Evolutionary conservation across 1,140 invertebrate genomes (phyloP), one percentile per base, ranked within the genome.

Genomic region (Drosophila malerkotliana): DNA sequence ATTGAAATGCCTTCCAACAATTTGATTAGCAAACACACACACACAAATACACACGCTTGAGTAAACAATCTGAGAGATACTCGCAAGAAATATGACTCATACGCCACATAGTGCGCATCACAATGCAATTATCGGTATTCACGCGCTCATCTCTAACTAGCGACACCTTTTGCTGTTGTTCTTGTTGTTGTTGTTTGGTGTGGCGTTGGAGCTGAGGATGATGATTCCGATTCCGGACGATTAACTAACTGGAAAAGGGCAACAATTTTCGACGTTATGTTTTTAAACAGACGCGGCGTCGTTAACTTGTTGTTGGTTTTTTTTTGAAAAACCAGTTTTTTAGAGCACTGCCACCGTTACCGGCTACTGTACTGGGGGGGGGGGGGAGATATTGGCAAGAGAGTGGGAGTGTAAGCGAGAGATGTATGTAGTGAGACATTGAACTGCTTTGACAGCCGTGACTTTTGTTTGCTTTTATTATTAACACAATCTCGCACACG

Each of bases 401-500:
- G 32, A 30, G 37, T 14, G 44, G 12, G 30, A 8, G 41, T 53
- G 47, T n/a, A 32, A 37, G 61, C 15, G 51, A 51, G 68, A 41
- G 6, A 28, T 28, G 26, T 26, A 18, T 45, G 48, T 52, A 48
- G 59, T 34, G 73, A 84, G 80, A 84, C 81, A 84, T 84, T 85
- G 81, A 84, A 84, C 78, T 75, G 68, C 59, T 68, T 73, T 82
- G 79, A 69, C 78, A 82, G 78, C 72, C 78, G 77, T 81, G 79
- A 82, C 81, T 84, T 85, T 84, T 85, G 68, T 80, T 84, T 87
- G 67, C 73, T 67, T 74, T 81, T 77, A 67, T 82, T 82, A 78
- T 85, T 82, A 81, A 78, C 74, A 87, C 63, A 44, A 39, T 76
- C 26, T 61, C 54, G 61, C 41, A 44, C 37, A 39, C 53, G 41